These are phyloP conservation scores for Coracias cyanogaster DNA, from an alignment of 2,797 vertebrate genomes.

Conservation along the genomic window DNA sequence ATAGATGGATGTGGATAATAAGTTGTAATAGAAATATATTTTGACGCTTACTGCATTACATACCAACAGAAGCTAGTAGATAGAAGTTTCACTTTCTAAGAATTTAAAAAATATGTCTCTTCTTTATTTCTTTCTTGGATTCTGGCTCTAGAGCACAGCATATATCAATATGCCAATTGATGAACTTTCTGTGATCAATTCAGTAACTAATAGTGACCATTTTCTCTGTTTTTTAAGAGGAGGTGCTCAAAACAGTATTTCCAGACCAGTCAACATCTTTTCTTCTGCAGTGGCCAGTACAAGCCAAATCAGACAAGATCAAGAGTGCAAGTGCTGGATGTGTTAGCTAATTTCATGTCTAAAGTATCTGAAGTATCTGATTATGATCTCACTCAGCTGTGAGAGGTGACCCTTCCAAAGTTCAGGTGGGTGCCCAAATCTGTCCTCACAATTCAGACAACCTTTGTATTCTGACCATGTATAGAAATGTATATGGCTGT, in stretches of 20 bases:
- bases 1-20: not conserved
- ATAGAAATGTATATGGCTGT: not conserved
- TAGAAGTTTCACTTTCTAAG: conserved; percentile 9
- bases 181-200: not conserved
- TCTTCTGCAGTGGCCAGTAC: not conserved
- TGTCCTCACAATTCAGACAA: not conserved
- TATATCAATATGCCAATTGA: not conserved
- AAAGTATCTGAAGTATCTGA: not conserved
- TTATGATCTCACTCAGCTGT: not conserved
- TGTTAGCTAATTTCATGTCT: not conserved
- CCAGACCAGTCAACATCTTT: not conserved
- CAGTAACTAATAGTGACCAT: not conserved
- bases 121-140: not conserved
- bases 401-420: not conserved
- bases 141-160: not conserved
- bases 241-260: not conserved
- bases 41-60: not conserved
- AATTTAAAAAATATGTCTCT: not conserved
- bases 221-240: not conserved
- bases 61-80: not conserved
- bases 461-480: not conserved
- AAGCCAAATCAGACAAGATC: not conserved
- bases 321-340: not conserved
- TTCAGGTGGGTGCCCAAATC: not conserved
- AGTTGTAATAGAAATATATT: conserved; percentile 24